Conservation (phyloP, 2,888 invertebrate species). For the Ellobium chinense region DNA sequence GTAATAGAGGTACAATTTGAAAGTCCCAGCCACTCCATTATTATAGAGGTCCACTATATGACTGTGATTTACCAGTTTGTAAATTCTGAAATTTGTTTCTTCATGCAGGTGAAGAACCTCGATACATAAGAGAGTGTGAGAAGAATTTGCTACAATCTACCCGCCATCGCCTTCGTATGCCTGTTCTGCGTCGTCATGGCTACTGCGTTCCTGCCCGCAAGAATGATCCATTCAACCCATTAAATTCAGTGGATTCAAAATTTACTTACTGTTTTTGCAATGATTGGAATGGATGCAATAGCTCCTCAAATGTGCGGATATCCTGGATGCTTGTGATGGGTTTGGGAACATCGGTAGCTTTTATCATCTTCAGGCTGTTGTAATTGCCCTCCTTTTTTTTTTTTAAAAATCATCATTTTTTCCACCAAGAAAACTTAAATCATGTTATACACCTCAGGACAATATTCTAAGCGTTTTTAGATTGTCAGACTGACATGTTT, state of each 20-base stretch:
- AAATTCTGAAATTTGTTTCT: too few species aligned
- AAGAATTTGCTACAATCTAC: conserved; percentile 70
- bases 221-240: conserved; percentile 73
- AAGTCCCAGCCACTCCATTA: too few species aligned
- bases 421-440: too few species aligned
- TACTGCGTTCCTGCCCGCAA: conserved; percentile 76
- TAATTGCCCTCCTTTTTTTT: not conserved
- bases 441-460: too few species aligned
- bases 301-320: conserved; percentile 48
- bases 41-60: too few species aligned
- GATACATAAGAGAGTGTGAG: conserved; percentile 76
- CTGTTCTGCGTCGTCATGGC: conserved; percentile 76
- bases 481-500: too few species aligned
- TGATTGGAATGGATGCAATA: conserved; percentile 78
- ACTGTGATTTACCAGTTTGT: too few species aligned
- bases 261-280: conserved; percentile 78
- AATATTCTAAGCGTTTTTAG: too few species aligned
- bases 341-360: conserved; percentile 25
- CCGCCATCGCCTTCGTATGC: conserved; percentile 74
- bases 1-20: too few species aligned
- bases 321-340: conserved; percentile 29
- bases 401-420: not conserved
- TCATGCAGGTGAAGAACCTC: conserved; percentile 76
- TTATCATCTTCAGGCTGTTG: conserved; percentile 22
- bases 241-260: conserved; percentile 59